Base-by-base conservation (phyloP, 2,797 vertebrate genomes). In the Anguilla megastoma region DNA sequence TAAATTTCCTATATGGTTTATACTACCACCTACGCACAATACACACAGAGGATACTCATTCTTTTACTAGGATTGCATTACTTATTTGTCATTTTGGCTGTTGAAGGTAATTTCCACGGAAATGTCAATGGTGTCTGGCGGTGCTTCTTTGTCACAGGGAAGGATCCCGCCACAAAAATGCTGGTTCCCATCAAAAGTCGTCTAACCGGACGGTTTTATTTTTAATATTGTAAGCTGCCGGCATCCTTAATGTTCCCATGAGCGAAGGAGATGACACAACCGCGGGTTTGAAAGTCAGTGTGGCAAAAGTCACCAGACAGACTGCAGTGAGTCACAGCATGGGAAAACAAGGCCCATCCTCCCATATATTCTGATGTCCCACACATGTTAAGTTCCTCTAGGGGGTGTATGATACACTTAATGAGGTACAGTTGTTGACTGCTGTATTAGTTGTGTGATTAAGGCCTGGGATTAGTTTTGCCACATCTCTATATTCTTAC, bases 191-290 rank as follows among this genome's bases (percentile, higher is more conserved):
- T 24, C 27, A 71, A 56, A 87, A 84, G 52, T 48, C 27, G 87
- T 87, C 82, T 66, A 79, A 87, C 87, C 83, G 60, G 80, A 87
- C 63, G 45, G 87, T 71, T 82, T 50, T 84, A 84, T 84, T 87
- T 63, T 87, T 52, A 18, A 4, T 36, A 69, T 54, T 84, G 80
- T n/a, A 27, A 87, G 80, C 87, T 48, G 18, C 45, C 1, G 80
- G 87, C 80, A 84, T 50, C 87, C 36, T 84, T 84, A 24, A 87
- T 69, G 50, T 87, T 87, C 87, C 87, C 87, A 87, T 66, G 86
- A 83, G 76, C n/a, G 30, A 27, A 10, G 41, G 30, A 48, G 79
- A 82, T 87, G 86, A 79, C 36, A 84, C 80, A 84, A 82, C 48
- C 82, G 12, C 50, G 41, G 82, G 82, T 60, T 71, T 36, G 1